A percentile compares a stretch with the other conserved stretches of the same genome.
phyloP scores from a whole-genome alignment of 23 tunicate species.

The Halocynthia roretzi region DNA sequence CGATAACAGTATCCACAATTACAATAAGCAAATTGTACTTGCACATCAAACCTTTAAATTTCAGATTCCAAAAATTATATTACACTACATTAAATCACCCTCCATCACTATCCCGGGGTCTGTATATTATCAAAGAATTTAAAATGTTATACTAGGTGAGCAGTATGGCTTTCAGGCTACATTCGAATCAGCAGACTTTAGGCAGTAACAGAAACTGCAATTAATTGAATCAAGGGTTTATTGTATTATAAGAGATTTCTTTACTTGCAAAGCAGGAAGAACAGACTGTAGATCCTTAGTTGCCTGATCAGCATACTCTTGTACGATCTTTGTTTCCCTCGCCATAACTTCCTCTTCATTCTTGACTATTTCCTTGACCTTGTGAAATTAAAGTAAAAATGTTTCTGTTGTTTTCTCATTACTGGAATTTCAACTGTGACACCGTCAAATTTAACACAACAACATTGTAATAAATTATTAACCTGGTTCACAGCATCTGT shows the following conservation, averaged over 20 bases:
- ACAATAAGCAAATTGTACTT: no score
- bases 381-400: no score
- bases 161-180: not conserved
- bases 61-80: no score
- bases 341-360: conserved; percentile 75
- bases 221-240: no score
- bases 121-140: no score
- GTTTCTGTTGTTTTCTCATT: no score
- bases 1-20: no score
- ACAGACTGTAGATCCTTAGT: conserved; percentile 75
- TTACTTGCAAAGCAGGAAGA: conserved; percentile 82
- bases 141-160: not conserved
- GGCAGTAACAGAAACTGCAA: not conserved
- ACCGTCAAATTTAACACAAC: no score
- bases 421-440: no score
- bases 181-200: not conserved
- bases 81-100: no score
- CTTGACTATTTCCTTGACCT: conserved; percentile 76
- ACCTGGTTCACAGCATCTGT: conserved; percentile 89
- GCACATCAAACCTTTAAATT: no score
- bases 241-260: not conserved
- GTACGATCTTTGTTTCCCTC: conserved; percentile 70
- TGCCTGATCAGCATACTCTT: conserved; percentile 87
- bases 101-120: no score
- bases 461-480: not conserved